Evolutionary conservation across 2,113 vertebrate genomes (phyloP).

Genomic region (Isichthys henryi): DNA sequence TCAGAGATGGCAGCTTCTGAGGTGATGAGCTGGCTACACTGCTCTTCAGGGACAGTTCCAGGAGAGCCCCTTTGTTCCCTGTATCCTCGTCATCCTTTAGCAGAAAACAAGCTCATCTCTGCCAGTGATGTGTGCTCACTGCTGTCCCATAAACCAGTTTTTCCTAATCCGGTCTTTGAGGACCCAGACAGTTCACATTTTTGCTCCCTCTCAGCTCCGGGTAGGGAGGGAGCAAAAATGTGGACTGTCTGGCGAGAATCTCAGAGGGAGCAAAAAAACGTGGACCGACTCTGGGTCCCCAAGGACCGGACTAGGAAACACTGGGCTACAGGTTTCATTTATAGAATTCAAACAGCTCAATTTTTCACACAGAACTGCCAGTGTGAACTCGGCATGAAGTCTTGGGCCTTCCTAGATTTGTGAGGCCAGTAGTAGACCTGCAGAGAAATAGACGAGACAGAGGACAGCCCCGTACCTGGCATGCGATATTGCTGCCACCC

Average conservation of each 20-base stretch:
- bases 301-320: not conserved
- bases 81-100: not conserved
- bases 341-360: not conserved
- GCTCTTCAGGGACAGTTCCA: not conserved
- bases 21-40: not conserved
- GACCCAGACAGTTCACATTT: not conserved
- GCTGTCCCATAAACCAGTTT: not conserved
- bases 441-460: not conserved
- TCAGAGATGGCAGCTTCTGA: not conserved
- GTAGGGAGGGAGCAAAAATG: not conserved
- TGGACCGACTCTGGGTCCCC: not conserved
- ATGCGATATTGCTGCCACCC: slow-evolving; percentile 93
- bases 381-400: not conserved
- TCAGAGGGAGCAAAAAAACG: not conserved
- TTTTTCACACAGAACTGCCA: not conserved
- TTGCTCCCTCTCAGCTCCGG: not conserved
- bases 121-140: not conserved
- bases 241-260: not conserved
- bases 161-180: not conserved
- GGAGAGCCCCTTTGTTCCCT: not conserved
- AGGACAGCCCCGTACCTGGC: slow-evolving; percentile 66
- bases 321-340: too few relatives aligned
- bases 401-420: not conserved
- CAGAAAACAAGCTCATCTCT: not conserved
- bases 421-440: not conserved